Evolutionary conservation across 2,797 vertebrate genomes (phyloP).

Genomic region (Gobionotothen gibberifrons): DNA sequence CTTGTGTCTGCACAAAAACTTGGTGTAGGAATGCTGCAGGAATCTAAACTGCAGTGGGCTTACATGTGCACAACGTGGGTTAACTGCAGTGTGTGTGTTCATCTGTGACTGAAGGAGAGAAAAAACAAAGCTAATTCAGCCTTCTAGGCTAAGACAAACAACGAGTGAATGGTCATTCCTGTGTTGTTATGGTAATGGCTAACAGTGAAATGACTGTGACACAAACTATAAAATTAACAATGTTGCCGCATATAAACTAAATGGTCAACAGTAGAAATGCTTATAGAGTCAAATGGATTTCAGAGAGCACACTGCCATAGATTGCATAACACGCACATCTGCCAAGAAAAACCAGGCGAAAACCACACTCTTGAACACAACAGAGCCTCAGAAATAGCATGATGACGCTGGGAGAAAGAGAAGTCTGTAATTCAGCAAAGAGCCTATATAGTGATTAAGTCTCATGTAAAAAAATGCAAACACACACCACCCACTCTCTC

Average conservation of each 20-base stretch:
- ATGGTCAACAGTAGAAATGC: conserved; percentile 5
- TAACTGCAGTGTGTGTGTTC: conserved; percentile 39
- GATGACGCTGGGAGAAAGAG: conserved; percentile 67
- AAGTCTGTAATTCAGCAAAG: conserved; percentile 79
- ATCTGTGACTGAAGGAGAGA: conserved; percentile 38
- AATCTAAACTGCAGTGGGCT: conserved; percentile 56
- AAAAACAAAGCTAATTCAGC: conserved; percentile 67
- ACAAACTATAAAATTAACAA: conserved; percentile 26
- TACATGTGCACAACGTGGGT: conserved; percentile 44
- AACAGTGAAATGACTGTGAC: conserved; percentile 19
- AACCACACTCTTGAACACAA: conserved; percentile 63
- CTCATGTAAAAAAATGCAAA: conserved; percentile 70
- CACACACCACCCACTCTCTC: conserved; percentile 75
- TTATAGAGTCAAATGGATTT: conserved; percentile 32
- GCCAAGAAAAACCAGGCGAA: conserved; percentile 36
- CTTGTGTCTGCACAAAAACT: conserved; percentile 45
- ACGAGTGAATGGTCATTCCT: conserved; percentile 36
- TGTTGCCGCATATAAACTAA: not conserved
- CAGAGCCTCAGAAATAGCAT: conserved; percentile 73
- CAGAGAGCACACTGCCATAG: conserved; percentile 18
- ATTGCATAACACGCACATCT: conserved; percentile 55
- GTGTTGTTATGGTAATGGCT: conserved; percentile 70
- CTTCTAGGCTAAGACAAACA: conserved; percentile 61
- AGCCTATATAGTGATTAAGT: conserved; percentile 81
- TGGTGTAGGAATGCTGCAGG: conserved; percentile 48